Evolutionary conservation across 2,888 invertebrate species (phyloP).

Genomic region (Heliconius erato): DNA sequence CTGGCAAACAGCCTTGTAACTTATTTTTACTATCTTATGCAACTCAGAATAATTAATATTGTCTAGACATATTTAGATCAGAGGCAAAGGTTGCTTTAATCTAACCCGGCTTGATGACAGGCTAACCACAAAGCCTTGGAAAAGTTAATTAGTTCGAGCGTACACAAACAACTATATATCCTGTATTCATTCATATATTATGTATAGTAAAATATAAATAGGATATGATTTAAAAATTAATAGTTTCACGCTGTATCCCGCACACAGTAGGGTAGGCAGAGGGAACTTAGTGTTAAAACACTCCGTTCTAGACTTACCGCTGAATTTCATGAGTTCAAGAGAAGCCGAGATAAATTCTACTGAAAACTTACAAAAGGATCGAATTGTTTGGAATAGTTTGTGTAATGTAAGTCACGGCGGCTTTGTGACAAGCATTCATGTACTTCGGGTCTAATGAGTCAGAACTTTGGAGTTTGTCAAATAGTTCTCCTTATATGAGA

Average conservation of each 20-base stretch:
- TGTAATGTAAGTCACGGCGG: neutral
- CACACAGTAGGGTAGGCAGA: too few relatives aligned
- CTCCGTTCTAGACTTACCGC: too few relatives aligned
- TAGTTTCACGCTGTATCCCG: too few relatives aligned
- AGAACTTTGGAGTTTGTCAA: neutral
- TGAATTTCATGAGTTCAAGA: neutral
- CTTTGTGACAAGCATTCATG: neutral
- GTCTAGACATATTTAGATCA: conserved; percentile 31
- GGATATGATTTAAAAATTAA: too few relatives aligned
- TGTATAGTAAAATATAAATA: neutral
- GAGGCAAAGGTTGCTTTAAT: conserved; percentile 23
- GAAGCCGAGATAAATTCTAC: neutral
- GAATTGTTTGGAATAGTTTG: neutral
- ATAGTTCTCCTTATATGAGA: too few relatives aligned
- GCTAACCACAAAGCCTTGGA: conserved; percentile 32
- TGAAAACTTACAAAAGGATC: neutral
- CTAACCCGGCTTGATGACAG: conserved; percentile 28
- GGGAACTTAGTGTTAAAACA: too few relatives aligned
- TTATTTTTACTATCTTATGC: conserved; percentile 18
- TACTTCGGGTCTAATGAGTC: neutral
- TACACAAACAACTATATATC: conserved; percentile 11
- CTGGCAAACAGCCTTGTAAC: neutral
- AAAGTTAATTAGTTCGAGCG: conserved; percentile 34
- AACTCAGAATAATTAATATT: conserved; percentile 26
- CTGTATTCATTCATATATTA: neutral